Evolutionary conservation across 1,140 invertebrate genomes (phyloP), one percentile per base, ranked within the genome.

Genomic region (Neodiprion fabricii): DNA sequence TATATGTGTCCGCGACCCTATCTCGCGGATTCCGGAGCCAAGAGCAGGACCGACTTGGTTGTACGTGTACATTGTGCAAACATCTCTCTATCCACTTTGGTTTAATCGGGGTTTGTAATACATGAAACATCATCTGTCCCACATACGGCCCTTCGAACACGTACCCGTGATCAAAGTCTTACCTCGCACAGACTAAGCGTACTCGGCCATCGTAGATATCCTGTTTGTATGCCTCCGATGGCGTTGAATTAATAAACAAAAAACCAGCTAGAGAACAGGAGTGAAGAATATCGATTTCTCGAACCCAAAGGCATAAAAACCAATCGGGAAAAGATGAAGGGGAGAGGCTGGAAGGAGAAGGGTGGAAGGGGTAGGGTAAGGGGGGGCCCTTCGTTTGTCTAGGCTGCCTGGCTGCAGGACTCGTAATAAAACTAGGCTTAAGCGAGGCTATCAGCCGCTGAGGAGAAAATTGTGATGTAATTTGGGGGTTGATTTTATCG

Each of bases 391-490:
- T 40, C 28, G 28, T 2, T 40, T 40, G 28, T 40, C 28, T 40
- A 40, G 28, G 28, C 28, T 40, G 28, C 1, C 53, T 61, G 53
- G 53, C 11, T 61, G n/a, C n/a, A 61, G 53, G 11, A 17, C 9
- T 61, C 28, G 28, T 40, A 61, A 61, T 61, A 61, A 61, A 61
- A 61, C 53, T 61, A 61, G 53, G 53, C 53, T 61, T 61, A 61
- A 61, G 53, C n/a, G 53, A 17, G 53, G 11, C 53, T 61, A 61
- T 17, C 53, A 17, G 53, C 11, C 53, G n/a, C n/a, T 61, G 53
- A 61, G 53, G 53, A 61, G 53, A 61, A 61, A 61, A 61, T 61
- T 61, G 53, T 61, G 53, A 14, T 17, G 53, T 61, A 61, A 61
- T 61, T 61, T 17, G 53, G 53, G 28, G 28, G 11, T 61, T 17